These are phyloP conservation scores for Leptinotarsa tumamoca DNA, from an alignment of 2,888 invertebrate genomes.

Conservation along the genomic window DNA sequence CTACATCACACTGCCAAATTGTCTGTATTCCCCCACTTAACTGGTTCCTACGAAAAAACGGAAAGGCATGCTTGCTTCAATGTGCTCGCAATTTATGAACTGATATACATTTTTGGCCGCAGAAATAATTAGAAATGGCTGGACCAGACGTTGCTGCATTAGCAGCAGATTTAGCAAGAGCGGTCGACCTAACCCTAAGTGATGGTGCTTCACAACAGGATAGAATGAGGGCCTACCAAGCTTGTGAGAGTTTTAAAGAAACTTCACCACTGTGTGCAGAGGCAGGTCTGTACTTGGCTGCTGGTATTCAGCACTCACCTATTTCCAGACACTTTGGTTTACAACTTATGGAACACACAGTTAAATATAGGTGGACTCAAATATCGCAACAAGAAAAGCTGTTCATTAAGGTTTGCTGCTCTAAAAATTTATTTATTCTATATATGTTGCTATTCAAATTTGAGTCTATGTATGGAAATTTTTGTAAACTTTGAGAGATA, in stretches of 20 bases:
- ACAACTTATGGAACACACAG: conserved; percentile 92
- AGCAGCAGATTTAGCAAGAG: conserved; percentile 83
- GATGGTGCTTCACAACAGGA: conserved; percentile 81
- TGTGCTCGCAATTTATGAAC: conserved; percentile 38
- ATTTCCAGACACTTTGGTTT: conserved; percentile 91
- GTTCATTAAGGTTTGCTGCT: conserved; percentile 78
- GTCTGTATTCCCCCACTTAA: not conserved
- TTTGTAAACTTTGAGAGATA: too few relatives aligned
- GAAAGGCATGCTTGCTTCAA: conserved; percentile 40
- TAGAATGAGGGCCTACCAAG: conserved; percentile 85
- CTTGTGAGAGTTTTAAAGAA: conserved; percentile 87
- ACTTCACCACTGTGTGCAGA: conserved; percentile 90
- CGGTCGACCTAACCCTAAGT: conserved; percentile 86
- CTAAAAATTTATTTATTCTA: not conserved
- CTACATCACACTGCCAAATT: not conserved
- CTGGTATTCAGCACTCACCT: conserved; percentile 79
- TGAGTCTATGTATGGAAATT: too few relatives aligned
- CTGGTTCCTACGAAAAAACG: not conserved
- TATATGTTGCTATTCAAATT: too few relatives aligned
- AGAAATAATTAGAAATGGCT: conserved; percentile 60
- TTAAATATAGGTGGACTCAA: conserved; percentile 93
- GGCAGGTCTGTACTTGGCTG: conserved; percentile 84
- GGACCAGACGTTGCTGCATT: conserved; percentile 75
- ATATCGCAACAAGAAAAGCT: conserved; percentile 89
- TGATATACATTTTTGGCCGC: conserved; percentile 27